Base-by-base conservation (phyloP, 2,797 vertebrate genomes). In the Sebastes minor region DNA sequence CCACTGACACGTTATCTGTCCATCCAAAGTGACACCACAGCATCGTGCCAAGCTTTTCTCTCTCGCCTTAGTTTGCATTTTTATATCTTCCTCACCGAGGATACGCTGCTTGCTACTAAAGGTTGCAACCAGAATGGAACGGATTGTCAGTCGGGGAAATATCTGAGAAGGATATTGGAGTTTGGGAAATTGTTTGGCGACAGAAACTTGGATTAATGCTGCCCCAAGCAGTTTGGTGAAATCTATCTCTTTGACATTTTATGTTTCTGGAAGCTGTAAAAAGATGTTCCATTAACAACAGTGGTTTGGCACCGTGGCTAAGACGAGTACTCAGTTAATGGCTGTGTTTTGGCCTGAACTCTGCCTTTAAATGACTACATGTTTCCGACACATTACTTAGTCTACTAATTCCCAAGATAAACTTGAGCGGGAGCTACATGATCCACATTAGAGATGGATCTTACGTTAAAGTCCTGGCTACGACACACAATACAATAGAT, bases 1-100 rank as follows among this genome's bases (percentile, higher is more conserved):
- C 83, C 64, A 14, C 67, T 80, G 27, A 57, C 42, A 62, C 9
- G 65, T 70, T 74, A 89, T 85, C 81, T 76, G 72, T 55, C 23
- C 23, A 49, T 56, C 68, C 60, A 63, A 32, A 66, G 38, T 22
- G 28, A 66, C 67, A 46, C 76, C 2, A 5, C 52, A 72, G 28
- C 56, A 49, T 33, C 23, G 25, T 14, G 59, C 18, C 71, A 60
- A 56, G 70, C 25, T 63, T 74, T 76, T 38, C 35, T 64, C 74
- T 78, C 4, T 0, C 11, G 28, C 42, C 13, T 64, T 5, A 11
- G 2, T 30, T 27, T 7, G 62, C n/a, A 20, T 56, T 20, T 42
- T 63, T 30, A 70, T 8, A 23, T 32, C 62, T 65, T 46, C 11
- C 28, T 78, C 30, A 27, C 23, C 27, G n/a, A 38, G 8, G 14